Base-by-base conservation (phyloP, 2,113 vertebrate genomes). In the Etheostoma spectabile region DNA sequence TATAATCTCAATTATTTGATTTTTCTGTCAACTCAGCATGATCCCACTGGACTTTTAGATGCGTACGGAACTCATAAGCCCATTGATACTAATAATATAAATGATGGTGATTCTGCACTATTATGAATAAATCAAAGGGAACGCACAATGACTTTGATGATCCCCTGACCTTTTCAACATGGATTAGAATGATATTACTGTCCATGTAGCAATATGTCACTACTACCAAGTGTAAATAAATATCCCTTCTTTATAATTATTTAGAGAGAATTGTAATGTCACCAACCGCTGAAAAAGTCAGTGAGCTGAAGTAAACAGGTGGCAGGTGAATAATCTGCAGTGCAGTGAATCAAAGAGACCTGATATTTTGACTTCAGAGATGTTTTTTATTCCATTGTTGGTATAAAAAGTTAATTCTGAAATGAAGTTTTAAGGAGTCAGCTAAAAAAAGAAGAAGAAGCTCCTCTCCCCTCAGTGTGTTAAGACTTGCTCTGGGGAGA, bases 1-100 rank as follows among this genome's bases (percentile, higher is more conserved):
- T 87, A 80, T 86, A 77, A 76, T 57, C 59, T 78, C 57, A 81
- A 73, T 80, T 64, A 84, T 87, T 83, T 65, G 67, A 84, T 87
- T 84, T 68, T 46, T 49, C 66, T 66, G 52, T 89, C 77, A 84
- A 80, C 69, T 80, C 64, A 63, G 72, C 60, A 82, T 89, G 85
- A 91, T 90, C 80, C 62, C 65, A 38, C 27, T 88, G 75, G 89
- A 88, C 85, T 80, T 79, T 61, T 53, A 51, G 24, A 60, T 75
- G 72, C 63, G 80, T 73, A 69, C 87, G 81, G 82, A 85, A 72
- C 67, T 38, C 62, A 62, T 77, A 60, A 83, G 42, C 77, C 74
- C 48, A 33, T 18, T 77, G 42, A 79, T 77, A 30, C 64, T 71
- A 78, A 82, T 78, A 35, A 6, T 35, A 35, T 35, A 35, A 35